Percentiles rank a stretch among this genome's conserved stretches.
Evolutionary conservation across 2,888 invertebrate species (phyloP).

Genomic region (Drosophila suboccidentalis): DNA sequence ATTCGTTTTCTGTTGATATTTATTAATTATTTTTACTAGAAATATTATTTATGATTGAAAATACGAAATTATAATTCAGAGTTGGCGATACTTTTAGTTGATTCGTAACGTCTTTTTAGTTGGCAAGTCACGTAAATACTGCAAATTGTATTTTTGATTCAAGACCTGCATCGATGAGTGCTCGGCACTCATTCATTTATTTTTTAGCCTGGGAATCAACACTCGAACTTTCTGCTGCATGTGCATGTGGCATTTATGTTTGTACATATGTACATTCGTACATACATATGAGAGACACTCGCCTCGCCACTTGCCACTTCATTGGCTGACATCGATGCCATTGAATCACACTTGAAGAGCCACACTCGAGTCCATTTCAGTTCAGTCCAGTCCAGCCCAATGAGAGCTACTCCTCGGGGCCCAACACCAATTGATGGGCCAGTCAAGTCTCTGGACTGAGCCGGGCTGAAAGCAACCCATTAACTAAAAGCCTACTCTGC

Average conservation of each 20-base stretch:
- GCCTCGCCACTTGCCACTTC: slow-evolving; percentile 56
- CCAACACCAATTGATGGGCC: slow-evolving; percentile 32
- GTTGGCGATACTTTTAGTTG: slow-evolving; percentile 3
- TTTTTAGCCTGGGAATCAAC: slow-evolving; percentile 38
- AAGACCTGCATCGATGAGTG: slow-evolving; percentile 28
- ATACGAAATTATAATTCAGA: slow-evolving; percentile 2
- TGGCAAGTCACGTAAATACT: slow-evolving; percentile 66
- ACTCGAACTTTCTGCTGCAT: slow-evolving; percentile 39
- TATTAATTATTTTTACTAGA: neutral
- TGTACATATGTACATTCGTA: too few species aligned
- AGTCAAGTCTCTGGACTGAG: slow-evolving; percentile 24
- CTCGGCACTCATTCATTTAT: slow-evolving; percentile 14
- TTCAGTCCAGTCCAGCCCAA: neutral
- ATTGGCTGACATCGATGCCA: slow-evolving; percentile 68
- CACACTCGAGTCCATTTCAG: neutral
- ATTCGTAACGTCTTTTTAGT: slow-evolving; percentile 31
- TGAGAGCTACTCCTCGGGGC: slow-evolving; percentile 17
- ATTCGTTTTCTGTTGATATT: neutral
- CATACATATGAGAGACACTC: slow-evolving; percentile 39
- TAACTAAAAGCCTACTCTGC: slow-evolving; percentile 72
- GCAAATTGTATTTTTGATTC: slow-evolving; percentile 49
- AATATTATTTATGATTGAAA: neutral
- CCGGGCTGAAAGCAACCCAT: slow-evolving; percentile 58
- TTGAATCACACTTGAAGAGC: slow-evolving; percentile 45
- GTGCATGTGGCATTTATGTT: slow-evolving; percentile 29